Evolutionary conservation across 2,888 invertebrate genomes (phyloP), one percentile per base, ranked within the genome.

Genomic region (Drosophila nr. perissopoda): DNA sequence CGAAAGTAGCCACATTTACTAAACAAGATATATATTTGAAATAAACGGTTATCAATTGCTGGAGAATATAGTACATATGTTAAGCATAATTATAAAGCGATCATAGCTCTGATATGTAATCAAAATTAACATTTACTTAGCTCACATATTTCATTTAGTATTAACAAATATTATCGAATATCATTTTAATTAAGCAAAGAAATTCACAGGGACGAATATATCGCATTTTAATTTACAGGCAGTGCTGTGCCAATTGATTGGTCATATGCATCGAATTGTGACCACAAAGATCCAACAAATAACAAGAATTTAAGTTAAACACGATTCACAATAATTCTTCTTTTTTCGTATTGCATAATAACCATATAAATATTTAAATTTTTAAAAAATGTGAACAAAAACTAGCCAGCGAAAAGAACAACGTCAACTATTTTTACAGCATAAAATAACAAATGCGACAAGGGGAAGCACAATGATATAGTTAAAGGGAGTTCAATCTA

Each of bases 271-370:
- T 18, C 25, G 61, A 56, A 69, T 60, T 57, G 56, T 51, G 38
- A 68, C 83, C 81, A 49, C 76, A 82, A 78, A 59, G 67, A 61
- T 59, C 59, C 52, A 56, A 38, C 51, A 76, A 70, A 70, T 64
- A 73, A 74, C 42, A 76, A 65, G 69, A 69, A 85, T 77, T 74
- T 34, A 65, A 74, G 56, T 78, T 68, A 70, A 74, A 81, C 60
- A 64, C 57, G 51, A 67, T 49, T 56, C 29, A 4, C 36, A 16
- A 31, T 49, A 51, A 63, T 66, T 68, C 59, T 33, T 29, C 10
- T 31, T 64, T 67, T 61, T 29, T 51, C 16, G 27, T 4, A 8
- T 8, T 18, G 11, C 58, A 34, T 53, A 69, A 63, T 69, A 51
- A 46, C 42, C 62, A 49, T 75, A 70, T 76, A 62, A 71, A 76